Conservation (phyloP, 2,797 vertebrate genomes). For the Accipiter badius region DNA sequence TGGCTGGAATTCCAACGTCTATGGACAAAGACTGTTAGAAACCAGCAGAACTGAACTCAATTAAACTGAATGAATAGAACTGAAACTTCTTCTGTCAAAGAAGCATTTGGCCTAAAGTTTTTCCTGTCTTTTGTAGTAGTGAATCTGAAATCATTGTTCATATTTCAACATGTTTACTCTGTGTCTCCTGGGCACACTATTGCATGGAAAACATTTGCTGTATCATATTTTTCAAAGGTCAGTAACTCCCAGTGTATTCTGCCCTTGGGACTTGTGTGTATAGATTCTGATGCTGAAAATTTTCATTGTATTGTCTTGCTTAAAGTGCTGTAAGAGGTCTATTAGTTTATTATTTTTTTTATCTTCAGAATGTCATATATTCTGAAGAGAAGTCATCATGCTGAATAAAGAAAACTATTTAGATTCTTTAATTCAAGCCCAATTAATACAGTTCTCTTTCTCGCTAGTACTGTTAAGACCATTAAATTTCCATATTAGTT, state of each 20-base stretch:
- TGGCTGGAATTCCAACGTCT: background rate
- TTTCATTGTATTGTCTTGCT: background rate
- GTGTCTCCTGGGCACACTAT: background rate
- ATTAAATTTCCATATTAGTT: background rate
- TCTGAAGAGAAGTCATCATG: background rate
- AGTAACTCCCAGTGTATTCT: background rate
- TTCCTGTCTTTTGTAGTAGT: background rate
- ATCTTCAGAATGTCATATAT: background rate
- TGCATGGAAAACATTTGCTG: constrained; percentile 18
- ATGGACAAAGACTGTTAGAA: background rate
- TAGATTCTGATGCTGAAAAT: background rate
- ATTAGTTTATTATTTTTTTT: background rate
- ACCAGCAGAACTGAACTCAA: background rate
- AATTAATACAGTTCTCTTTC: background rate
- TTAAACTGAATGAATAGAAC: background rate
- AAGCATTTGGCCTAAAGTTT: background rate
- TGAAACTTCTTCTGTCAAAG: background rate
- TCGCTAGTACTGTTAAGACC: background rate
- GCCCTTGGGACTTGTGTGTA: background rate
- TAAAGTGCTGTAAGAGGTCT: background rate
- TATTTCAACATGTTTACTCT: constrained; percentile 29
- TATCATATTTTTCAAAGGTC: constrained; percentile 41
- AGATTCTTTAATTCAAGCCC: background rate
- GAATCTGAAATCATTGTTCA: background rate
- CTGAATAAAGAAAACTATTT: background rate